A percentile compares a stretch with the other conserved stretches of the same genome.
These are phyloP conservation scores for Imbricaverruca yamaguchii DNA, from an alignment of 2,888 invertebrate species.

Conservation along the genomic window DNA sequence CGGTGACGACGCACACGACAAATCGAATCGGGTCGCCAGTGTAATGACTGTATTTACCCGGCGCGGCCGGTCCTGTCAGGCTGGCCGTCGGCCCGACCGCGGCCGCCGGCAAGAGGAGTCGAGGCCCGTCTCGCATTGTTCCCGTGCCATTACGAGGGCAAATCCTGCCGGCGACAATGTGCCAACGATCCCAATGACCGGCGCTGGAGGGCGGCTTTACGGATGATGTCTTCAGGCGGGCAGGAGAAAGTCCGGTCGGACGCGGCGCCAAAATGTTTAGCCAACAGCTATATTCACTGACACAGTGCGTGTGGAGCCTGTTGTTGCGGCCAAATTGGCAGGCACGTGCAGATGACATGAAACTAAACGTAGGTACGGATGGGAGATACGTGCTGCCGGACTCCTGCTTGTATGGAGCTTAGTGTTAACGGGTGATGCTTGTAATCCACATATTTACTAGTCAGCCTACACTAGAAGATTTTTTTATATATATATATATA, in stretches of 20 bases:
- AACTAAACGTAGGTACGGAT: no score
- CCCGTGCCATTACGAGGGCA: neutral
- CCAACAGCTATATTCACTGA: neutral
- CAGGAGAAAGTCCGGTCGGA: neutral
- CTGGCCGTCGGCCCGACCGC: no score
- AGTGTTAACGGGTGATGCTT: no score
- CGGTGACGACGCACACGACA: neutral
- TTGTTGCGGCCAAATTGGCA: no score
- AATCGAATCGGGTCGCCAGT: neutral
- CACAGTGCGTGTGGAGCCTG: neutral
- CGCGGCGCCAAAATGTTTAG: neutral
- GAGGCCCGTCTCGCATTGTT: neutral
- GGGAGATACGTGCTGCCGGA: no score
- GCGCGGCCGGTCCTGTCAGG: no score
- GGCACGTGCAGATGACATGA: no score
- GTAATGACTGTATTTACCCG: conserved; percentile 3
- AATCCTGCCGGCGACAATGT: neutral
- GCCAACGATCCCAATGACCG: neutral
- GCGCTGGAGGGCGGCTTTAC: neutral
- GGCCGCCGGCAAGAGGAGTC: neutral
- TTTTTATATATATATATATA: no score
- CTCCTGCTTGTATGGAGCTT: no score
- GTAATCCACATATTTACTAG: no score
- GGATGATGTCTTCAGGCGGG: neutral
- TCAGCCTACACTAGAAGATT: no score